phyloP scores from a whole-genome alignment of 2,113 vertebrate genomes.

The Myrmophylax atrothorax region DNA sequence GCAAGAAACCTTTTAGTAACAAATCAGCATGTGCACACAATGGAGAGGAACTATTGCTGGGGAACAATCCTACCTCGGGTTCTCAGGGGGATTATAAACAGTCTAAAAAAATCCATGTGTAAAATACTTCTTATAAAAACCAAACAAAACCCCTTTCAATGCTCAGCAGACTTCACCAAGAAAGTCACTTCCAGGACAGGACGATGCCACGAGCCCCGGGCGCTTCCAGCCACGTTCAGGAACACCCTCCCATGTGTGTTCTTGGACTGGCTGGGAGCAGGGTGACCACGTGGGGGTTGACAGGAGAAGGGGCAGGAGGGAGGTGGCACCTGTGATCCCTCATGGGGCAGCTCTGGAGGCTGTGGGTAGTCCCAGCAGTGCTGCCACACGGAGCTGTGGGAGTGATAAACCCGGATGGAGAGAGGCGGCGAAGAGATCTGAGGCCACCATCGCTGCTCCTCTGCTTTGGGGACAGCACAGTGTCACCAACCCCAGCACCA shows the following conservation, averaged over 20 bases:
- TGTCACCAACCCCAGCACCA: not conserved
- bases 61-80: slow-evolving; percentile 19
- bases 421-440: not conserved
- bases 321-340: not conserved
- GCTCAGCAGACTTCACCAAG: slow-evolving; percentile 5
- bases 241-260: rapidly evolving
- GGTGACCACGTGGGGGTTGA: rapidly evolving
- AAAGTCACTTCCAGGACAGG: slow-evolving; percentile 13
- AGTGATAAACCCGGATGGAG: rapidly evolving
- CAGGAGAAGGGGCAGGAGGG: not conserved
- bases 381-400: not conserved
- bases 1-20: slow-evolving; percentile 66
- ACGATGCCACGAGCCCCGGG: not conserved
- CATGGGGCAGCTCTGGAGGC: not conserved
- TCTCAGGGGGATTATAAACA: slow-evolving; percentile 42
- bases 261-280: not conserved
- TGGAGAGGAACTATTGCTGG: slow-evolving; percentile 55
- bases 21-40: slow-evolving; percentile 65
- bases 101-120: slow-evolving; percentile 49
- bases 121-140: slow-evolving; percentile 65
- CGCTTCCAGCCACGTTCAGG: not conserved
- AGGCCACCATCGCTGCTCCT: rapidly evolving
- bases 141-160: slow-evolving; percentile 14
- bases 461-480: not conserved
- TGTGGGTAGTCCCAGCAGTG: not conserved